Evolutionary conservation across 2,888 invertebrate species (phyloP), one percentile per base, ranked within the genome.

Genomic region (Aleiodes testaceus): DNA sequence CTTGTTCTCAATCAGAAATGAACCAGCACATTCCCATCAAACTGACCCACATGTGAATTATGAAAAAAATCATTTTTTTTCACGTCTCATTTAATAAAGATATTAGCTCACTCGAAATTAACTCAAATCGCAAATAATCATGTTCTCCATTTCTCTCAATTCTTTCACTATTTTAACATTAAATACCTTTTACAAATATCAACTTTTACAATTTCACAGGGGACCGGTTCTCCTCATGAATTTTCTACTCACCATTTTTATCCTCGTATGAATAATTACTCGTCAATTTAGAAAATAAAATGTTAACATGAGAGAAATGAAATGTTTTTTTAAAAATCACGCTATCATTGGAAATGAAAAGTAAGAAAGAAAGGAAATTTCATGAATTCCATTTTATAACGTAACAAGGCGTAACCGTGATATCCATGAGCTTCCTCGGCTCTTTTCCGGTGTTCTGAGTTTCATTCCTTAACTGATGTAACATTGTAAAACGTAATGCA

Each of bases 351-450:
- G n/a, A 66, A 67, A 59, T 49, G 18, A 42, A 63, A 67, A 66
- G 71, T 66, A 73, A 65, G 70, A 74, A 72, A 77, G 71, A 74
- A 59, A 77, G 75, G 75, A 71, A 74, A 76, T 76, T 77, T 74
- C 72, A 73, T 74, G 69, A 74, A 76, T 75, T 42, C 42, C 36
- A 36, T 42, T 76, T 74, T 72, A 76, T 72, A 61, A 75, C 69
- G 74, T 70, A 76, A 75, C 72, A 72, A 70, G 69, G 69, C 73
- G 69, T 74, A 77, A 74, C 73, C 73, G 74, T 75, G 73, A 47
- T 74, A 77, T 73, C 73, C 73, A 73, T 75, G 74, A 47, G 73
- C 67, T 73, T 75, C 70, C 72, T 72, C 72, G 36, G 36, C 74
- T 70, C 16, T 55, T 66, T 74, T 75, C 75, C 75, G 74, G 75